phyloP scores from a whole-genome alignment of 1,140 invertebrate species.

The Ceratosolen solmsi region DNA sequence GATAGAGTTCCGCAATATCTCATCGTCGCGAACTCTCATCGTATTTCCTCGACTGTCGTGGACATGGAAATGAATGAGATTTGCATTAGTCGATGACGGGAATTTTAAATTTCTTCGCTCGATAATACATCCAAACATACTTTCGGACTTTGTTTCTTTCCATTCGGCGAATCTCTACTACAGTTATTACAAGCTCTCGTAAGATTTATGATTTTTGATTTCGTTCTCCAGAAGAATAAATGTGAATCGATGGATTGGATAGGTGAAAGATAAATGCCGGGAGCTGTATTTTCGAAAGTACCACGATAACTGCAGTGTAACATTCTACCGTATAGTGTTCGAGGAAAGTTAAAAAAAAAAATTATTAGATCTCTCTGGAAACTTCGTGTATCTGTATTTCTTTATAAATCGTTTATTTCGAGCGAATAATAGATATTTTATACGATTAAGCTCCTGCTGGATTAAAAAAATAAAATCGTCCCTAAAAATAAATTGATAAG shows the following conservation, averaged over 20 bases:
- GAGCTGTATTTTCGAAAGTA: neutral
- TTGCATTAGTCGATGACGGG: neutral
- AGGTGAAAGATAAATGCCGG: neutral
- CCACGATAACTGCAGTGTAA: neutral
- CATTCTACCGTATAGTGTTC: neutral
- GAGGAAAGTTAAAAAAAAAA: neutral
- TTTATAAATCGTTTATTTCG: neutral
- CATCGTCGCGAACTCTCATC: neutral
- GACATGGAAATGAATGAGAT: neutral
- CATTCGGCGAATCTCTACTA: no score
- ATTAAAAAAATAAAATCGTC: neutral
- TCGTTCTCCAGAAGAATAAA: neutral
- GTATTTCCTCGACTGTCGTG: neutral
- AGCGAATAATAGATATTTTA: neutral
- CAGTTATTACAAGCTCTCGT: neutral
- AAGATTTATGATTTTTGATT: conserved; percentile 1
- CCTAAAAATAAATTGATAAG: neutral
- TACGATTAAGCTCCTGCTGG: neutral
- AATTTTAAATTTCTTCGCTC: neutral
- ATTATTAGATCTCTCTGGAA: no score
- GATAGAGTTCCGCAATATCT: neutral
- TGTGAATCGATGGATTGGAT: neutral
- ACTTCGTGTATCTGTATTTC: neutral
- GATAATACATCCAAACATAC: neutral
- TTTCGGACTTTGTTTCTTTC: neutral